Conservation (phyloP, 2,113 vertebrate species). For the Peromyscus polionotus region DNA sequence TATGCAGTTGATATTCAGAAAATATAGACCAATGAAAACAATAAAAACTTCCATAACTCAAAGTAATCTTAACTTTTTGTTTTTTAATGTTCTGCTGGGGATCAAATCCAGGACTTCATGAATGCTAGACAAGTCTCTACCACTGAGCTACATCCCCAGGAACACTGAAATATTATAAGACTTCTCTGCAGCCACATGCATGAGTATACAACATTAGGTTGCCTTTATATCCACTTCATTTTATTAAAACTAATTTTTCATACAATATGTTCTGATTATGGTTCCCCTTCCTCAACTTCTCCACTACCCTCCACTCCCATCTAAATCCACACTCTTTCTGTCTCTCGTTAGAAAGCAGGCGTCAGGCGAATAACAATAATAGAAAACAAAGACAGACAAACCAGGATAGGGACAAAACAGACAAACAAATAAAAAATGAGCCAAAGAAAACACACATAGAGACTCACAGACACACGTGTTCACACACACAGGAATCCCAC, state of each 20-base stretch:
- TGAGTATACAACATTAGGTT: neutral
- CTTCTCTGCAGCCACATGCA: neutral
- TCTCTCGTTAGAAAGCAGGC: neutral
- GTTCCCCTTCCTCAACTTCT: neutral
- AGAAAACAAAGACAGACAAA: neutral
- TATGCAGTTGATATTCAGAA: conserved; percentile 53
- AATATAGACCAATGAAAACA: conserved; percentile 8
- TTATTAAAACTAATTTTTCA: neutral
- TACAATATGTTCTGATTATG: neutral
- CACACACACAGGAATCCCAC: neutral
- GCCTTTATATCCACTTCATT: neutral
- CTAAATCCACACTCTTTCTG: neutral
- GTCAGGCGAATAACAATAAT: neutral
- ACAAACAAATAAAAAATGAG: neutral
- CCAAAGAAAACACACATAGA: neutral
- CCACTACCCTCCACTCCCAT: neutral
- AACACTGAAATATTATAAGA: neutral
- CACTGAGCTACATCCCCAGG: neutral
- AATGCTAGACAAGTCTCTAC: neutral
- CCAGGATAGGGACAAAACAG: no score
- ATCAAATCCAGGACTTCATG: neutral
- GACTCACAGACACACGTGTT: neutral
- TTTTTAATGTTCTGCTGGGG: neutral
- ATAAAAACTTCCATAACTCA: conserved; percentile 36
- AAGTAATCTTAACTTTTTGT: neutral